Base-by-base conservation (phyloP, 2,113 vertebrate genomes). In the Orcinus orca region DNA sequence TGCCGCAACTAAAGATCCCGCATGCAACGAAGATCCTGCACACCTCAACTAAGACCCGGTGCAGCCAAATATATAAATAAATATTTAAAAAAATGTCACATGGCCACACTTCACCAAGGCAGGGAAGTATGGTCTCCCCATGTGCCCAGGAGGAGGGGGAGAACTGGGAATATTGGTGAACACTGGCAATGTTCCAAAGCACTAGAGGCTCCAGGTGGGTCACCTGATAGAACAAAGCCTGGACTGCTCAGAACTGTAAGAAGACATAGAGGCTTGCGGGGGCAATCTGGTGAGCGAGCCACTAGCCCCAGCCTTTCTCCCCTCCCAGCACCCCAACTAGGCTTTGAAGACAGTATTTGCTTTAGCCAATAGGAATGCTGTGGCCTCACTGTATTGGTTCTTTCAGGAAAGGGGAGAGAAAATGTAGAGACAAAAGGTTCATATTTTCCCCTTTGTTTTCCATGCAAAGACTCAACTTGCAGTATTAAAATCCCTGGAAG, bases 321-420 rank as follows among this genome's bases (percentile, higher is more conserved):
- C 58, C 29, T 88, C n/a, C 55, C 58, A 60, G 74, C 33, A 68
- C 33, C 10, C 15, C 17, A 71, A 17, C 44, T 50, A 62, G 41
- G 50, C 38, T 81, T 87, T 71, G 65, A 63, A 81, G 8, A 60
- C 20, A 77, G 2, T 41, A 47, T 95, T 86, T 79, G 26, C 76
- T 94, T 33, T 25, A 67, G 55, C 17, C 77, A 26, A 41, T 76
- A 63, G 36, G 63, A 88, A 58, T 33, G 31, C 68, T 68, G 44
- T 25, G 25, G 44, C 50, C n/a, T 92, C 63, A 71, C 58, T 76
- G 23, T 31, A 58, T 55, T 60, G 50, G 50, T 79, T 94, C 77
- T 93, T 95, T 91, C 68, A 89, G 94, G 93, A 68, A 97, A 84
- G 13, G 41, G 31, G 26, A 94, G 71, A 88, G 81, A 93, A 88